Evolutionary conservation across 2,888 invertebrate genomes (phyloP), one percentile per base, ranked within the genome.

Genomic region (Dinocampus coccinellae): DNA sequence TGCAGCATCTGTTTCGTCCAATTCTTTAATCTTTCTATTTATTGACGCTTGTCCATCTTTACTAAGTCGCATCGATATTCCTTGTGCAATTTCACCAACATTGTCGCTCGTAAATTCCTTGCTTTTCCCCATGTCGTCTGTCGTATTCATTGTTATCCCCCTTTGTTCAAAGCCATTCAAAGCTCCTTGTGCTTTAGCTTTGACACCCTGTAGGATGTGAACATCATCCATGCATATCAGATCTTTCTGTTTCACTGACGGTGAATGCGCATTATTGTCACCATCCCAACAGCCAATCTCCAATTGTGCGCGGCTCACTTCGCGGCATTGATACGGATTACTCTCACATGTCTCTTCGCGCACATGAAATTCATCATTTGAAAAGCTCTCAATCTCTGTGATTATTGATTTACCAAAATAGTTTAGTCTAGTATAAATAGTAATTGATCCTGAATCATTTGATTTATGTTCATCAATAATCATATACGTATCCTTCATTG

Each of bases 391-490:
- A 42, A 85, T 77, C 69, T 86, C 84, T 7, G 85, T 85, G 53
- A 82, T 77, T 24, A 86, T 73, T 47, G 82, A 80, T 42, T 79
- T 79, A 7, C 85, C 84, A 39, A 86, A 75, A 47, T 83, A 80
- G 61, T 81, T 86, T 57, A 86, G 69, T 0, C 86, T 81, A 29
- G 81, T 57, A 72, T 82, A 85, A 3, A 85, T 66, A 52, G 76
- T 75, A n/a, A 85, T 73, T 3, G 76, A 73, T 0, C 78, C 77
- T 74, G 2, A 78, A 80, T 1, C 74, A 16, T 42, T 3, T 57
- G 57, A 42, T 2, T 77, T 26, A 9, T 79, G 73, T 20, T 82
- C 82, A 72, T 80, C 70, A 3, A 79, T 26, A 26, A 85, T 62
- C 1, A 69, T 16, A 47, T 78, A 83, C 11, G 67, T 79, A 20